These are phyloP conservation scores for Apodemia mormo DNA, from an alignment of 2,888 invertebrate species.

Conservation along the genomic window DNA sequence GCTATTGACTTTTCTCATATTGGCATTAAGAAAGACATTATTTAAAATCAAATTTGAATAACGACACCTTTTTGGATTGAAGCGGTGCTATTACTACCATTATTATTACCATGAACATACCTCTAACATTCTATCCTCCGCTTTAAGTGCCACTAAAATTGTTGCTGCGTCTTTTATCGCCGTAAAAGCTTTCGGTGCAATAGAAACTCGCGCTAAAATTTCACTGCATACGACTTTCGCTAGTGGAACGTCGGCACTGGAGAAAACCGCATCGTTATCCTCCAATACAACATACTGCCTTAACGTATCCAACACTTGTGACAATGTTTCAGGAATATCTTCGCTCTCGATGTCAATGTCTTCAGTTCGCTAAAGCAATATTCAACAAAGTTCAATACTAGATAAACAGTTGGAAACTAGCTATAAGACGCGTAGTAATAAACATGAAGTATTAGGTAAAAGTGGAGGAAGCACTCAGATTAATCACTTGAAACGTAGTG, in stretches of 20 bases:
- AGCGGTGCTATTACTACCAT: too few species aligned
- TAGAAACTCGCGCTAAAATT: conserved; percentile 61
- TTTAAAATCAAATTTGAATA: too few species aligned
- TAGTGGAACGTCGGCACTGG: conserved; percentile 49
- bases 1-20: too few species aligned
- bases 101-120: conserved; percentile 38
- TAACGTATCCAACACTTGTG: conserved; percentile 60
- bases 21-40: too few species aligned
- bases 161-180: conserved; percentile 86
- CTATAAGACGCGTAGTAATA: too few species aligned
- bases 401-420: not conserved
- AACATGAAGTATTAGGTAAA: too few species aligned
- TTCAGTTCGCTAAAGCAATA: conserved; percentile 58
- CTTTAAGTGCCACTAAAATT: conserved; percentile 56
- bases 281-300: conserved; percentile 57
- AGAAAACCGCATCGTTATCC: conserved; percentile 38
- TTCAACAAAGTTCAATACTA: not conserved
- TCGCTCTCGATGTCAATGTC: conserved; percentile 66
- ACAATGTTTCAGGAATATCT: conserved; percentile 63
- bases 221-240: conserved; percentile 62
- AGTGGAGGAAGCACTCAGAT: too few species aligned
- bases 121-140: conserved; percentile 65
- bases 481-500: too few species aligned
- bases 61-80: too few species aligned
- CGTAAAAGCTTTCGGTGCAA: conserved; percentile 56